phyloP scores from a whole-genome alignment of 2,888 invertebrate genomes.

The Cantharis rufa region DNA sequence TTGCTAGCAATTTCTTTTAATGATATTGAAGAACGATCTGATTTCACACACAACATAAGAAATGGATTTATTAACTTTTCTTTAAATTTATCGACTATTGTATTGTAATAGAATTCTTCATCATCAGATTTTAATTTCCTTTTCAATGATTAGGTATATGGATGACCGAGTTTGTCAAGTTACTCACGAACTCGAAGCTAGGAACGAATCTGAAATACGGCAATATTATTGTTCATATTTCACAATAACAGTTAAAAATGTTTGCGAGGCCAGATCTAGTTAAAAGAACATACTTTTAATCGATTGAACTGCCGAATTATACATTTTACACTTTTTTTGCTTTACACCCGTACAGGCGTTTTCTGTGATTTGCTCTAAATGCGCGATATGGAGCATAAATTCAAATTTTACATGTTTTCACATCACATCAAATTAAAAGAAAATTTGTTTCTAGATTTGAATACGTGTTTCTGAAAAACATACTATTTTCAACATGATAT shows the following conservation, averaged over 20 bases:
- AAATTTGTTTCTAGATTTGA: background rate
- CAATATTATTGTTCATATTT: background rate
- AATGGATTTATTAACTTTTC: constrained; percentile 6
- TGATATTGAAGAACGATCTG: constrained; percentile 37
- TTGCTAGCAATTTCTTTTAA: constrained; percentile 39
- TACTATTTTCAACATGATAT: background rate
- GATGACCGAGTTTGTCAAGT: background rate
- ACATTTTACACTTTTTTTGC: background rate
- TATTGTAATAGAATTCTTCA: background rate
- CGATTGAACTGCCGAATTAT: background rate
- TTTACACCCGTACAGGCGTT: background rate
- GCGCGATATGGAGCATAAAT: background rate
- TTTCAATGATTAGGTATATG: background rate
- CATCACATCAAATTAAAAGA: background rate
- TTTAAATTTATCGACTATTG: background rate
- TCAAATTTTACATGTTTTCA: background rate
- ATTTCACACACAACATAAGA: constrained; percentile 24
- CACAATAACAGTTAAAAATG: background rate
- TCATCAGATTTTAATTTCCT: background rate
- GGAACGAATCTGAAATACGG: background rate
- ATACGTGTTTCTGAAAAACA: background rate
- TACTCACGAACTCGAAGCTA: background rate
- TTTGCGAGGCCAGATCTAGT: background rate
- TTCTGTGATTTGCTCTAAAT: background rate
- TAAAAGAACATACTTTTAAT: background rate